Conservation (phyloP, 2,113 vertebrate genomes). For the Copsychus sechellarum region DNA sequence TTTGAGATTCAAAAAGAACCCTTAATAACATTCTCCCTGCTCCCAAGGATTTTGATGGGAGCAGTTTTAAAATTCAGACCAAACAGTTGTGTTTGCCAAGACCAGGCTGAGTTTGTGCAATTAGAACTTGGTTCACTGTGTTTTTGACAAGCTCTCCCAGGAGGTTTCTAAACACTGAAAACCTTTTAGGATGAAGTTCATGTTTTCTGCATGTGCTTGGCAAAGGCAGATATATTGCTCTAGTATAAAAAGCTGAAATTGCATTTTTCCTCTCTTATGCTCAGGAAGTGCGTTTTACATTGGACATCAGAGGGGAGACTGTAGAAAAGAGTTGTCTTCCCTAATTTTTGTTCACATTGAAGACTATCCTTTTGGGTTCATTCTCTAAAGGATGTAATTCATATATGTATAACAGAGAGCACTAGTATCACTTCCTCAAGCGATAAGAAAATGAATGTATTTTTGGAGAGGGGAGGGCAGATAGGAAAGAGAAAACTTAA, state of each 20-base stretch:
- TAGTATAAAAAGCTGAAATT: constrained; percentile 59
- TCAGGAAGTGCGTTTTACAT: background rate
- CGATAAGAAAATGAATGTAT: constrained; percentile 11
- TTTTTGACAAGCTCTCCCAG: constrained; percentile 56
- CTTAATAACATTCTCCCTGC: background rate
- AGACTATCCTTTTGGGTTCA: constrained; percentile 20
- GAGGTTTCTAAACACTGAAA: constrained; percentile 61
- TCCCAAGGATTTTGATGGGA: constrained; percentile 34
- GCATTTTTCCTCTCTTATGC: constrained; percentile 33
- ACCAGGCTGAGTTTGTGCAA: constrained; percentile 16
- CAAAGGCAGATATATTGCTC: constrained; percentile 27
- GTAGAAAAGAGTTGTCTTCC: constrained; percentile 35
- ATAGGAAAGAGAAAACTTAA: background rate
- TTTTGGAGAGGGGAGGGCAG: background rate
- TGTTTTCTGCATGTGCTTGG: constrained; percentile 32
- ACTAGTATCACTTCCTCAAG: background rate
- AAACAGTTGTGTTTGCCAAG: constrained; percentile 47
- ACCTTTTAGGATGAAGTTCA: constrained; percentile 52
- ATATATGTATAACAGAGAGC: background rate
- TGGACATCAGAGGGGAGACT: background rate
- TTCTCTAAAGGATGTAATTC: constrained; percentile 35
- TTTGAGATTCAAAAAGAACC: constrained; percentile 2
- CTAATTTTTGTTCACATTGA: constrained; percentile 53
- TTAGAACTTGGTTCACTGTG: constrained; percentile 48
- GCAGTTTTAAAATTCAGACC: constrained; percentile 36